phyloP scores from a whole-genome alignment of 2,797 vertebrate genomes.

The Xenops minutus region DNA sequence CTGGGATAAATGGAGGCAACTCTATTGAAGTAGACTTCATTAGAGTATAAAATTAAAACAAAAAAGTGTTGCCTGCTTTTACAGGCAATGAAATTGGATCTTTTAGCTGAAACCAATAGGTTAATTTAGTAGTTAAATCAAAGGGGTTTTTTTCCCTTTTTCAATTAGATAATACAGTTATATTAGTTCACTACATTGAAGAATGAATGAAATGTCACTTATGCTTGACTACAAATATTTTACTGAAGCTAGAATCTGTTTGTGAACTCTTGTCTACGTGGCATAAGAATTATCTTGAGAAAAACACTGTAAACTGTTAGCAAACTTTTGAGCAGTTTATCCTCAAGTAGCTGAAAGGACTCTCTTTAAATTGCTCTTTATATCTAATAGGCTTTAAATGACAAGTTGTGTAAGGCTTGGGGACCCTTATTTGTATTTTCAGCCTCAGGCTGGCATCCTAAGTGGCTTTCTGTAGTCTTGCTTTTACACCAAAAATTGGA shows the following conservation, averaged over 20 bases:
- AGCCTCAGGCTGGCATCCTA: neutral
- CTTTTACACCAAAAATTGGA: neutral
- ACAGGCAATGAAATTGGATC: neutral
- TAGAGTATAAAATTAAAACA: constrained; percentile 34
- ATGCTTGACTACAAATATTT: neutral
- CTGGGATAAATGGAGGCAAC: neutral
- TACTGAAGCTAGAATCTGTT: neutral
- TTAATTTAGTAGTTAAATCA: constrained; percentile 1
- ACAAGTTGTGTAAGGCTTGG: neutral
- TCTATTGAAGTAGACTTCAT: constrained; percentile 25
- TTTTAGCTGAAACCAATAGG: neutral
- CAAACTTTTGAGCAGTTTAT: neutral
- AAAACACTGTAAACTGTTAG: neutral
- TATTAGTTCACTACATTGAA: neutral
- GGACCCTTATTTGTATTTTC: neutral
- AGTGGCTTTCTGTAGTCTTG: neutral
- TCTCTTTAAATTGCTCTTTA: neutral
- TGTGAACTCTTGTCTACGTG: neutral
- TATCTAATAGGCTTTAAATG: neutral
- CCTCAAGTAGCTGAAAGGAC: neutral
- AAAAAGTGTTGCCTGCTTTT: neutral
- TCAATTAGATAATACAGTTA: neutral
- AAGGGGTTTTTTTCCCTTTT: neutral
- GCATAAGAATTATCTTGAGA: neutral
- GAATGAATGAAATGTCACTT: neutral